A percentile compares a stretch with the other conserved stretches of the same genome.
Evolutionary conservation across 37 sponge, comb jelly and placozoan genomes (phyloP).

Genomic region (Hexactinellida sp.): DNA sequence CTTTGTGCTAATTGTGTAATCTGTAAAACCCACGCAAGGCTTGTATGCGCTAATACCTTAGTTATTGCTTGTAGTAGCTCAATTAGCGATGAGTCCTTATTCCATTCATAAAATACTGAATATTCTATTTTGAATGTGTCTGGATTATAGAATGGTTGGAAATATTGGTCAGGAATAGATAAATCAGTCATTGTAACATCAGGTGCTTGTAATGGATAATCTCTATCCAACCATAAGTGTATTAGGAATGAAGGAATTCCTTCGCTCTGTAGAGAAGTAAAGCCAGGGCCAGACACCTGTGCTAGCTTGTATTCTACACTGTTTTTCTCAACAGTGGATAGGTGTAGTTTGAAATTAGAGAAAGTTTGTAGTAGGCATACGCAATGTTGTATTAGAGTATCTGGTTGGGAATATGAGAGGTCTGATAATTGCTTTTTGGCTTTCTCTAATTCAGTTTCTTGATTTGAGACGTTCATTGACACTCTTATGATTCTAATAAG

Average conservation of each 20-base stretch:
- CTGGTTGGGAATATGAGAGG: neutral
- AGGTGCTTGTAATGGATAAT: neutral
- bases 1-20: neutral
- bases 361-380: neutral
- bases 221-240: conserved; percentile 15
- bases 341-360: neutral
- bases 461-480: too few species aligned
- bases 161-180: neutral
- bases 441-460: neutral
- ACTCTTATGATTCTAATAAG: too few species aligned
- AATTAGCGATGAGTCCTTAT: neutral
- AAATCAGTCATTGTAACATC: neutral
- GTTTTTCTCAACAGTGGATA: neutral
- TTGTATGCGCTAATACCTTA: neutral
- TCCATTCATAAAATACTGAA: neutral
- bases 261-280: neutral
- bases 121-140: neutral
- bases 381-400: neutral
- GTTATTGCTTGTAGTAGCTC: neutral
- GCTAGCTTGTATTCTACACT: neutral
- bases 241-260: neutral
- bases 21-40: neutral
- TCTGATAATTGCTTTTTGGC: neutral
- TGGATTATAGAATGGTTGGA: conserved; percentile 7
- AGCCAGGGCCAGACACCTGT: neutral